These are phyloP conservation scores for Catharus fuscescens DNA, from an alignment of 2,113 vertebrate species.

Conservation along the genomic window DNA sequence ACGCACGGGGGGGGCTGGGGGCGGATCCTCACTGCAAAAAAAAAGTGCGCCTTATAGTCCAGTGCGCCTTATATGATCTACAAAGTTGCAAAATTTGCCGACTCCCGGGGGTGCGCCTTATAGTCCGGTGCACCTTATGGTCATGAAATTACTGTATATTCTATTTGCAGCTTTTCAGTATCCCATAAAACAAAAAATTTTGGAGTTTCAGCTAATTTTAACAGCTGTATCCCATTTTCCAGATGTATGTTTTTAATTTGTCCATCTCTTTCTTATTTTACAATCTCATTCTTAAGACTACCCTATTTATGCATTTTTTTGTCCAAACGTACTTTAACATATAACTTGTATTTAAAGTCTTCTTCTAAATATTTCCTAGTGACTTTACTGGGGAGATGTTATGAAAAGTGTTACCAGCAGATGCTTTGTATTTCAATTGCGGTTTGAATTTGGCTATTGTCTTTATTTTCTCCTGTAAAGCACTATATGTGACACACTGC, in stretches of 20 bases:
- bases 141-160: neutral
- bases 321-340: neutral
- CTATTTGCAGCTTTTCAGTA: neutral
- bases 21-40: too few species aligned
- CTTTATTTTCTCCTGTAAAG: neutral
- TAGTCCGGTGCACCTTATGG: too few species aligned
- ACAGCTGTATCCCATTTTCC: neutral
- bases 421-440: neutral
- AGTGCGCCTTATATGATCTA: too few species aligned
- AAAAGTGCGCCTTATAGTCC: too few species aligned
- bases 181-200: neutral
- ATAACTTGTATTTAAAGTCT: neutral
- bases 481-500: neutral
- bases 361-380: neutral
- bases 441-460: neutral
- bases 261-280: neutral
- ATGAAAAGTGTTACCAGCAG: neutral
- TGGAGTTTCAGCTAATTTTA: neutral
- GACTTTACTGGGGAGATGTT: neutral
- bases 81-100: too few species aligned
- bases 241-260: neutral
- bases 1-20: too few species aligned
- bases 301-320: neutral
- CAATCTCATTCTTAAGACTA: neutral
- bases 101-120: too few species aligned